Base-by-base conservation (phyloP, 2,888 invertebrate genomes). In the Hypolimnas misippus region DNA sequence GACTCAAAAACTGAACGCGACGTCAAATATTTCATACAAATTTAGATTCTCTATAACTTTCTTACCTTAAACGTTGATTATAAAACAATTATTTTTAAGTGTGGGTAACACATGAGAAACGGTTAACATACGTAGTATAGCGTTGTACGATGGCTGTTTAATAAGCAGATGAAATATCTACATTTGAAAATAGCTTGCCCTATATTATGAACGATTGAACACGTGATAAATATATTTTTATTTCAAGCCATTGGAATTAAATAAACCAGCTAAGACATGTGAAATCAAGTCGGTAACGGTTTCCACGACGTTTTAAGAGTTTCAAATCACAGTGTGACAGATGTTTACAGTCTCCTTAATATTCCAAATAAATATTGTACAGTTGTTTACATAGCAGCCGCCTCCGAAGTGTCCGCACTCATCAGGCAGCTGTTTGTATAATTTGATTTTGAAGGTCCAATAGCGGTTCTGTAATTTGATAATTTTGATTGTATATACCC, bases 311-410 rank as follows among this genome's bases (percentile, higher is more conserved):
- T 72, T 82, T 79, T 75, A 80, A 81, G 78, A 81, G 79, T 76
- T 76, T 70, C 69, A 77, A 81, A 82, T 80, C 75, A 78, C 69
- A 66, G 70, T 76, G 74, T 82, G 84, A 82, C 84, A 82, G 74
- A 78, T 85, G 84, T 83, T 86, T 86, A 85, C 77, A 71, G 76
- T 76, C 71, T 74, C 70, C 70, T 74, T 79, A 74, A 80, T 83
- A 82, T 78, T 78, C 72, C 70, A 85, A 85, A 86, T 82, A 84
- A 86, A 86, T 85, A 84, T 76, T 74, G 67, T 73, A 68, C 71
- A 80, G 78, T 75, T 85, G 83, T 85, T 86, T 84, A 84, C 77
- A 73, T 77, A 82, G 71, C 70, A 74, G 73, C n/a, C 69, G 60
- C 68, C 75, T 76, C 72, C 71, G 55, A 58, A 53, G 51, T 57